These are phyloP conservation scores for Nasonovia ribisnigri DNA, from an alignment of 2,888 invertebrate species.

Conservation along the genomic window DNA sequence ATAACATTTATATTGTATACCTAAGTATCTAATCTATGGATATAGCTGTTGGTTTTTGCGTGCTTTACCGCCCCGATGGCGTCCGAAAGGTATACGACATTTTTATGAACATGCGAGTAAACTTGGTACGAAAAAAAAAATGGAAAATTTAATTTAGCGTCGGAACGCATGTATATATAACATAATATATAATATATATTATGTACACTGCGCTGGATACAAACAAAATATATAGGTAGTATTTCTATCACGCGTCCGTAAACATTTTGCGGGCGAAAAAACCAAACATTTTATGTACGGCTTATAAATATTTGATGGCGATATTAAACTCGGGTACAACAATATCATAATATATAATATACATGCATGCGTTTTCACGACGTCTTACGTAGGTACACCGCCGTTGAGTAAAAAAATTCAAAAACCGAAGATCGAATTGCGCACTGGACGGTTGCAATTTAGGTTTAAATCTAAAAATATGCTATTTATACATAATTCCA, in stretches of 20 bases:
- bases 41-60: neutral
- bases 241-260: slow-evolving; percentile 16
- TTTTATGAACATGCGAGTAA: neutral
- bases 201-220: neutral
- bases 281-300: slow-evolving; percentile 1
- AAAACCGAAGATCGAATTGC: neutral
- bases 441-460: neutral
- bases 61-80: neutral
- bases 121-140: neutral
- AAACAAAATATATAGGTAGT: slow-evolving; percentile 9
- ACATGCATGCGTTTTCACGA: neutral
- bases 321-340: neutral
- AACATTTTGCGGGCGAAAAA: slow-evolving; percentile 12
- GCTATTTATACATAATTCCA: neutral
- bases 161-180: neutral
- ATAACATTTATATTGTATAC: neutral
- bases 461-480: neutral
- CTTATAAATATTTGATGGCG: slow-evolving; percentile 17
- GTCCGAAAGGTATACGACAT: slow-evolving; percentile 20
- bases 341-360: slow-evolving; percentile 10
- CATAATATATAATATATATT: neutral
- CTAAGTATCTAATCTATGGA: neutral
- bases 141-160: slow-evolving; percentile 5
- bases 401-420: neutral
- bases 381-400: neutral